Evolutionary conservation across 2,113 vertebrate genomes (phyloP).

Genomic region (Nothocercus nigrocapillus): DNA sequence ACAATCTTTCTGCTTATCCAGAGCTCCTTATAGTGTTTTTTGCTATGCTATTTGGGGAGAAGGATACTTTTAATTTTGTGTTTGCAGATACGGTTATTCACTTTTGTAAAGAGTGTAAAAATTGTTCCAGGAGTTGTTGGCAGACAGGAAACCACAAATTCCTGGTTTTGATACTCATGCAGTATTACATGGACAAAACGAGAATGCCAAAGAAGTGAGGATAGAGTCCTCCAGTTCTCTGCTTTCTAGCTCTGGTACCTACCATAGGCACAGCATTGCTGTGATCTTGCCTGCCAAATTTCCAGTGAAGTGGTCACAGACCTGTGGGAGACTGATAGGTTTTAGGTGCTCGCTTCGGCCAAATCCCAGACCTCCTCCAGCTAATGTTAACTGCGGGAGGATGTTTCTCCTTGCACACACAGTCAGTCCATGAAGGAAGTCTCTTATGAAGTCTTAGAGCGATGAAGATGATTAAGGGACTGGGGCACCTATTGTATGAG

Average conservation of each 20-base stretch:
- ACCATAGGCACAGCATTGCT: not conserved
- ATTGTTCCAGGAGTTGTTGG: not conserved
- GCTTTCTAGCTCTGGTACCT: not conserved
- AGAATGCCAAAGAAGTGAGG: not conserved
- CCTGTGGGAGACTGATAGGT: not conserved
- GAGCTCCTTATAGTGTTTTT: not conserved
- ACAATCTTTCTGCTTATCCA: not conserved
- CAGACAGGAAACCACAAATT: not conserved
- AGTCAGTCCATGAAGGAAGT: not conserved
- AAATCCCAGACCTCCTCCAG: not conserved
- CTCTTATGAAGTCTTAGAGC: no score
- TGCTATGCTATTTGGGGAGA: not conserved
- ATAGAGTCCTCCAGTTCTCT: not conserved
- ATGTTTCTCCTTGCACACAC: not conserved
- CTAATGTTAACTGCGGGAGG: accelerated
- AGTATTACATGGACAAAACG: not conserved
- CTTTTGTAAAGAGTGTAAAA: not conserved
- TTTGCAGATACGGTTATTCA: not conserved
- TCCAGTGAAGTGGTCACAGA: not conserved
- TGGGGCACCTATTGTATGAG: no score
- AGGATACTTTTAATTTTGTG: not conserved
- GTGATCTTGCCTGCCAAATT: not conserved
- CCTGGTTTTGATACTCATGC: not conserved
- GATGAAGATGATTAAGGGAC: no score
- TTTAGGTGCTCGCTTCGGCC: not conserved